Conservation (phyloP, 2,888 invertebrate genomes). For the Sesia apiformis region DNA sequence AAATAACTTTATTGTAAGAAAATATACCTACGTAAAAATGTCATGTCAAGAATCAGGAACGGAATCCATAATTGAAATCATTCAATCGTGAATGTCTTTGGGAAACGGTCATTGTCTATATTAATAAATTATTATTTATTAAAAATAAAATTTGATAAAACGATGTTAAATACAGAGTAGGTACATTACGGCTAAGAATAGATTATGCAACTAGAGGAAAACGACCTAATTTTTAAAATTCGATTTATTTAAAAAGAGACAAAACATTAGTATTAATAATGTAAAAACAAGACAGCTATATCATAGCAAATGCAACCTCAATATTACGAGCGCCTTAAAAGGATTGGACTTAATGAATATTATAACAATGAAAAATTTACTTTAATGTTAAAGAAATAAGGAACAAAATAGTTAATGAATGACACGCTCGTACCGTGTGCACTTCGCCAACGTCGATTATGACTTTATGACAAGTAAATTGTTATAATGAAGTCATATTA, state of each 20-base stretch:
- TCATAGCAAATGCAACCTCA: constrained; percentile 37
- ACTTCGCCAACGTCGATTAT: constrained; percentile 36
- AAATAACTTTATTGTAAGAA: too few species aligned
- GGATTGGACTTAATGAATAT: constrained; percentile 38
- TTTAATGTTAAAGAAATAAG: constrained; percentile 6
- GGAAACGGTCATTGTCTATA: too few species aligned
- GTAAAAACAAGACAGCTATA: constrained; percentile 22
- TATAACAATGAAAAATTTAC: constrained; percentile 12
- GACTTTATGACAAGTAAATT: constrained; percentile 36
- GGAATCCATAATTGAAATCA: too few species aligned
- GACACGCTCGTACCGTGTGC: constrained; percentile 43
- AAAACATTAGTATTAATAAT: constrained; percentile 7
- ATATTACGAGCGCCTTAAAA: constrained; percentile 48
- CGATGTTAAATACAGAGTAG: too few species aligned
- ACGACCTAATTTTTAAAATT: too few species aligned
- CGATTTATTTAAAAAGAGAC: constrained; percentile 15
- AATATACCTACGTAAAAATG: too few species aligned
- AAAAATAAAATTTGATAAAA: too few species aligned
- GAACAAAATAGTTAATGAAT: constrained; percentile 15
- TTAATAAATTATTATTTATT: too few species aligned
- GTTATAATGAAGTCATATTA: constrained; percentile 40
- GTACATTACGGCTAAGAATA: too few species aligned
- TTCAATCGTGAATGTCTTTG: too few species aligned
- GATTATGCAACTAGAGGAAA: too few species aligned
- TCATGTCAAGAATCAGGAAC: too few species aligned